phyloP scores from a whole-genome alignment of 2,113 vertebrate species.

The Sorex araneus region DNA sequence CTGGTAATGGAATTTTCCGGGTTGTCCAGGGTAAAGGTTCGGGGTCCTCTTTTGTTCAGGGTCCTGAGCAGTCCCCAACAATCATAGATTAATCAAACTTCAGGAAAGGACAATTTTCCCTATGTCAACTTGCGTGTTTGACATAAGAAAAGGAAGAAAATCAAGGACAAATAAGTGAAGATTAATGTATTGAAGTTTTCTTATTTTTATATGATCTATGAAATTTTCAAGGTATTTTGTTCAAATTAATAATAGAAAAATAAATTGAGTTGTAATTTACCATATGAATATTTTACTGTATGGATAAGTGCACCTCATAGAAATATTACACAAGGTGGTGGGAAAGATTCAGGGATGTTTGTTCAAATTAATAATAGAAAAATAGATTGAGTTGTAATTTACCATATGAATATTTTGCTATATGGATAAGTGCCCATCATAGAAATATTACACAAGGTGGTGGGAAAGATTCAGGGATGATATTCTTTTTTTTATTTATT shows the following conservation, averaged over 20 bases:
- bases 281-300: constrained; percentile 1
- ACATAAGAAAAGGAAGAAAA: neutral
- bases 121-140: neutral
- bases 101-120: too few relatives aligned
- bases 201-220: neutral
- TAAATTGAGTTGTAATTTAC: too few relatives aligned
- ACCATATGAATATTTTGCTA: constrained; percentile 13
- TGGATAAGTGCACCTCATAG: neutral
- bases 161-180: constrained; percentile 13
- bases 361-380: too few relatives aligned
- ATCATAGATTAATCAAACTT: too few relatives aligned
- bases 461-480: neutral
- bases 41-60: too few relatives aligned
- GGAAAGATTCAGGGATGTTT: neutral
- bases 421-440: neutral
- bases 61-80: too few relatives aligned
- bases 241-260: constrained; percentile 24
- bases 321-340: neutral
- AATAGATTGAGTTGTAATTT: too few relatives aligned
- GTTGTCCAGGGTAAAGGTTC: too few relatives aligned
- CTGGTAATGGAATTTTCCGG: too few relatives aligned
- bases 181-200: neutral
- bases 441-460: neutral
- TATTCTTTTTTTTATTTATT: neutral
- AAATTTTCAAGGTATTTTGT: constrained; percentile 5